Percentiles rank a stretch among this genome's conserved stretches.
Conservation (phyloP, 2,113 vertebrate species). For the Ploceus nigricollis region DNA sequence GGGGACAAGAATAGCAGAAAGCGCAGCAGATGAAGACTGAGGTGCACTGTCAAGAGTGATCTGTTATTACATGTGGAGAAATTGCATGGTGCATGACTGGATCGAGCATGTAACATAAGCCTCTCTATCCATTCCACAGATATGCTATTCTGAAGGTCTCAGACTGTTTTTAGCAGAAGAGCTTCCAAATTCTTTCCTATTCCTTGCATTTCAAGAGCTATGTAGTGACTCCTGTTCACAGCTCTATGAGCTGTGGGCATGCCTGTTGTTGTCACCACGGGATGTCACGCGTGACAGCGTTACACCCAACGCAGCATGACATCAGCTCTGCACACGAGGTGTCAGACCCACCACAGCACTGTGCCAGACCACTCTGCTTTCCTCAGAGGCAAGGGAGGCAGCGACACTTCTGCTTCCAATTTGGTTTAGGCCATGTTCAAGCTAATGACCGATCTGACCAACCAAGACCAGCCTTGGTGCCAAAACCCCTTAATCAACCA, state of each 20-base stretch:
- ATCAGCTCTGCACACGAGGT: fast-evolving
- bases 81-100: not conserved
- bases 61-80: not conserved
- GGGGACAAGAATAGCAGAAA: constrained; percentile 24
- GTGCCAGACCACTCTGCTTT: not conserved
- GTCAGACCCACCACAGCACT: not conserved
- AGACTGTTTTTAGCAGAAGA: not conserved
- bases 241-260: not conserved
- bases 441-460: not conserved
- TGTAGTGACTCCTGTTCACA: not conserved
- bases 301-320: not conserved
- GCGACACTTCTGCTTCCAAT: not conserved
- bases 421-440: not conserved
- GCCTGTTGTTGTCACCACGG: not conserved
- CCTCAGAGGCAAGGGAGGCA: not conserved
- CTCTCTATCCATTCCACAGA: not conserved
- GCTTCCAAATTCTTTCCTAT: not conserved
- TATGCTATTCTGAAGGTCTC: not conserved
- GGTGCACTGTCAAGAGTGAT: not conserved
- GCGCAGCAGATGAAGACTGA: not conserved
- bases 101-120: not conserved
- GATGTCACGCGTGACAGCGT: fast-evolving
- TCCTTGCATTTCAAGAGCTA: not conserved
- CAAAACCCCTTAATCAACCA: not conserved
- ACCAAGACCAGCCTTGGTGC: not conserved